A percentile compares a stretch with the other conserved stretches of the same genome.
phyloP scores from a whole-genome alignment of 1,140 invertebrate species.

The Ptiloglossa arizonensis region DNA sequence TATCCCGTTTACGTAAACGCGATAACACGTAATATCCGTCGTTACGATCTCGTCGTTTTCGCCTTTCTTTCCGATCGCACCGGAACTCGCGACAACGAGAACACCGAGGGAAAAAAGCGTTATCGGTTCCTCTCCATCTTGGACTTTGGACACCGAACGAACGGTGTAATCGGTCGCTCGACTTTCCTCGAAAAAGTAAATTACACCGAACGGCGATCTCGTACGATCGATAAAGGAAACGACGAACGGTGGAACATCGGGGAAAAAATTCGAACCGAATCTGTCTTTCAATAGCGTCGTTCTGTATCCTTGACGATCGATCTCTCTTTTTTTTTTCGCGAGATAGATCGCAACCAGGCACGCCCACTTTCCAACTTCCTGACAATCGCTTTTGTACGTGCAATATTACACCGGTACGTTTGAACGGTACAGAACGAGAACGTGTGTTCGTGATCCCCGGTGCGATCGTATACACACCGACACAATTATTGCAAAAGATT shows the following conservation, averaged over 20 bases:
- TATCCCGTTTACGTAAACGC: conserved; percentile 54
- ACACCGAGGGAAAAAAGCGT: conserved; percentile 1
- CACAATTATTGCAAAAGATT: conserved; percentile 10
- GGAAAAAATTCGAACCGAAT: background rate
- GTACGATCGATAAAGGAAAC: background rate
- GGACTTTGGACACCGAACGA: background rate
- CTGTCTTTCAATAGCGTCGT: background rate
- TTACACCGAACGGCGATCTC: background rate
- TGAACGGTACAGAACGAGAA: background rate
- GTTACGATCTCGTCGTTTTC: conserved; percentile 29
- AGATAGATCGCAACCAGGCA: conserved; percentile 69
- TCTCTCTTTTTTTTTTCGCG: conserved; percentile 60
- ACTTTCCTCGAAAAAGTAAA: too few relatives aligned
- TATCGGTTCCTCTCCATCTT: background rate
- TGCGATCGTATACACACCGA: background rate
- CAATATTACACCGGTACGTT: background rate
- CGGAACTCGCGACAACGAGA: background rate
- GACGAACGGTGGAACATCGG: background rate
- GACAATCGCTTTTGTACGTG: conserved; percentile 67
- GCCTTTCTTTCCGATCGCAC: background rate
- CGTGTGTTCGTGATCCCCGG: background rate
- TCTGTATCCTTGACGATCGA: conserved; percentile 64
- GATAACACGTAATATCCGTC: conserved; percentile 49
- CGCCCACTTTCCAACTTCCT: conserved; percentile 77
- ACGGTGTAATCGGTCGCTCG: background rate